Evolutionary conservation across 2,113 vertebrate genomes (phyloP), one percentile per base, ranked within the genome.

Genomic region (Hyaena hyaena): DNA sequence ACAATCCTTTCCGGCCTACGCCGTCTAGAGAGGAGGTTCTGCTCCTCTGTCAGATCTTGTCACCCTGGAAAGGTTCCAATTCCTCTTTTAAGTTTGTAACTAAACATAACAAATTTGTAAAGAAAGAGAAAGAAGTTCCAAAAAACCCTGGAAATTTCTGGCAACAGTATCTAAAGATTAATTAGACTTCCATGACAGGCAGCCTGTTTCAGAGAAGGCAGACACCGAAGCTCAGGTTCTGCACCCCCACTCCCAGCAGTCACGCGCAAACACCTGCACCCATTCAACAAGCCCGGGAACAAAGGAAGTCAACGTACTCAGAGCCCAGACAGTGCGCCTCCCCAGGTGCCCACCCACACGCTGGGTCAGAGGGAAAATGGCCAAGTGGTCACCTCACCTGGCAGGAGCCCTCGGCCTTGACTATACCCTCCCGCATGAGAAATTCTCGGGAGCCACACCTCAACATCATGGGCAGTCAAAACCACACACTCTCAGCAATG

Each of bases 121-220:
- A 1, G 7, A 35, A 69, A 88, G 28, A 65, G 11, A 6, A 92
- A 14, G 5, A 63, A 58, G 79, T 48, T 31, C 33, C 3, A 21
- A 10, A 8, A 43, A 31, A 1, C 26, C 19, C 12, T 23, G 21
- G 35, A 63, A 35, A 1, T 31, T 45, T 45, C 91, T 69, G 55
- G 48, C 65, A 66, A 17, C 24, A 35, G 19, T 33, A 6, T 39
- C n/a, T 10, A 0, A 48, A 91, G 6, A 15, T 16, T 26, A 35
- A n/a, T 21, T 2, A 65, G 55, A 33, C 33, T 50, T 12, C 15
- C 1, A 50, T 4, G 11, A 10, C 3, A 0, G 4, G 28, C 0
- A 2, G 79, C 50, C 28, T 15, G 31, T 31, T 23, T 3, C 0
- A 28, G 10, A 45, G 3, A 33, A 45, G 8, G 58, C 58, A 80